Percentiles rank a stretch among this genome's conserved stretches.
phyloP scores from a whole-genome alignment of 2,888 invertebrate species.

The Portevinia maculata region DNA sequence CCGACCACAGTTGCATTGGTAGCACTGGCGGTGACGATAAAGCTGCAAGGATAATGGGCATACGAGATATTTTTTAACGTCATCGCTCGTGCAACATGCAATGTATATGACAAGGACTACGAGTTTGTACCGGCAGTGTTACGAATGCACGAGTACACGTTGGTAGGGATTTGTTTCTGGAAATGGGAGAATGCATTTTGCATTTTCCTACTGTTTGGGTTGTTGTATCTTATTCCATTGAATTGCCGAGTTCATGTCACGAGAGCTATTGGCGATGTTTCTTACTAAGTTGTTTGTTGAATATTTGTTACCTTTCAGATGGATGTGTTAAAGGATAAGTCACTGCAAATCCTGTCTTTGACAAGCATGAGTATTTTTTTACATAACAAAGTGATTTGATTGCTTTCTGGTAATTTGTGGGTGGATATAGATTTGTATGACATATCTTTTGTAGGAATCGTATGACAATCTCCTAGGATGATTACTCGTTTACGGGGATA shows the following conservation, averaged over 20 bases:
- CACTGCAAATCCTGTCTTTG: conserved; percentile 31
- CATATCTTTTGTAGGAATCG: conserved; percentile 13
- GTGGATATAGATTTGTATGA: conserved; percentile 31
- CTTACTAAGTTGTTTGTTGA: conserved; percentile 47
- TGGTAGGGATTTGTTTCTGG: conserved; percentile 45
- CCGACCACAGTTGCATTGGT: conserved; percentile 44
- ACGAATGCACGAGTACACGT: background rate
- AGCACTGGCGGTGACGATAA: conserved; percentile 18
- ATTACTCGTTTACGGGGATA: background rate
- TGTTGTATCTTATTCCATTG: conserved; percentile 32
- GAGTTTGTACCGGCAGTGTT: no score
- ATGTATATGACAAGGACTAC: background rate
- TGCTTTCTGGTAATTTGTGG: conserved; percentile 35
- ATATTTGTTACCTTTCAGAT: conserved; percentile 50
- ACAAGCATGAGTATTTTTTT: conserved; percentile 20
- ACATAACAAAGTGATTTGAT: conserved; percentile 24
- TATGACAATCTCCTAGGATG: background rate
- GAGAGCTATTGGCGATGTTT: conserved; percentile 46
- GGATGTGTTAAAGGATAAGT: conserved; percentile 44
- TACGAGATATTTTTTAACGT: conserved; percentile 11
- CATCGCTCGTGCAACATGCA: conserved; percentile 32
- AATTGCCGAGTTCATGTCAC: conserved; percentile 43
- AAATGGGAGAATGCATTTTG: conserved; percentile 52
- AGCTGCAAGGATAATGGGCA: conserved; percentile 53
- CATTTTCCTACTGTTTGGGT: conserved; percentile 31